A percentile compares a stretch with the other conserved stretches of the same genome.
phyloP scores from a whole-genome alignment of 2,797 vertebrate genomes.

The Silurus lanzhouensis region DNA sequence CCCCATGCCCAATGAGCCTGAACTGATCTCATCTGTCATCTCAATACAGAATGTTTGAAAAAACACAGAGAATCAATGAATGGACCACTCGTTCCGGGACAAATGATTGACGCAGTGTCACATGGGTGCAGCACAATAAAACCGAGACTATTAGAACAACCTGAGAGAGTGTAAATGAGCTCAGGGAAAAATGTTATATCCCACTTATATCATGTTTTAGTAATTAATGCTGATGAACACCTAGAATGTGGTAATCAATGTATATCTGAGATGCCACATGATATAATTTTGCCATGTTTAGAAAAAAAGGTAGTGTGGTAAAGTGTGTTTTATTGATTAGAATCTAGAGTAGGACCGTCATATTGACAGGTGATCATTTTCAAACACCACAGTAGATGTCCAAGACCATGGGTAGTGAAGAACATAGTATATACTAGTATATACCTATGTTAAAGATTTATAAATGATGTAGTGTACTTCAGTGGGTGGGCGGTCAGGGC shows the following conservation, averaged over 20 bases:
- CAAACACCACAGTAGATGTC: too few species aligned
- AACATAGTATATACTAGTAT: too few species aligned
- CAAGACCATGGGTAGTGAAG: too few species aligned
- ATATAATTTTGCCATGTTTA: not conserved
- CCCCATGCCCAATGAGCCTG: slow-evolving; percentile 60
- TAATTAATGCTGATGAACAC: slow-evolving; percentile 30
- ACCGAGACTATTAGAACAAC: slow-evolving; percentile 1
- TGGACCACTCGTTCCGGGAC: slow-evolving; percentile 1
- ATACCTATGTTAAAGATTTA: too few species aligned
- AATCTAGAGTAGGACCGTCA: too few species aligned
- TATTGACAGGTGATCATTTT: too few species aligned
- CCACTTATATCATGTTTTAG: not conserved
- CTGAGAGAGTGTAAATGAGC: not conserved
- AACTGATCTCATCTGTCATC: slow-evolving; percentile 67
- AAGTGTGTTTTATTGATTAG: not conserved
- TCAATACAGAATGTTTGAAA: slow-evolving; percentile 56
- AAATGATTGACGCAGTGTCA: slow-evolving; percentile 20
- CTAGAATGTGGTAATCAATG: not conserved
- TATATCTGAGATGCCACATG: not conserved
- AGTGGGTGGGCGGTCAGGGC: too few species aligned
- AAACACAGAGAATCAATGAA: slow-evolving; percentile 25
- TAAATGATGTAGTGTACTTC: too few species aligned
- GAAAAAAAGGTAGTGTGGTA: not conserved
- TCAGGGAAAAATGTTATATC: not conserved
- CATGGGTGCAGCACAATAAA: not conserved